Conservation (phyloP, 1,140 invertebrate genomes). For the Listronotus bonariensis region DNA sequence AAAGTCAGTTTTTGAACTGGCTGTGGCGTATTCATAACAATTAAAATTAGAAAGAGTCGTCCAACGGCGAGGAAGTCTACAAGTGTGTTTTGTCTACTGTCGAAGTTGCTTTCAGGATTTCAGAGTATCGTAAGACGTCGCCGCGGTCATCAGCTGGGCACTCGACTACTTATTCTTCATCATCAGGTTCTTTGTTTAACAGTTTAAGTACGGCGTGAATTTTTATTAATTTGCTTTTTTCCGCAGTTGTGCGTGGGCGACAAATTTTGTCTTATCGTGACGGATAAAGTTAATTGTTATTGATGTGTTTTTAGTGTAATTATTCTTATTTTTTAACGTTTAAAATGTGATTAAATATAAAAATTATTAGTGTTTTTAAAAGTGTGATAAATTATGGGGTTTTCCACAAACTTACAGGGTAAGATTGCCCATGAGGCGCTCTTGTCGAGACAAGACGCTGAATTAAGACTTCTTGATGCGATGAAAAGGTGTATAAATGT, state of each 20-base stretch:
- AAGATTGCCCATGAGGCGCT: slow-evolving; percentile 83
- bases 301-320: background rate
- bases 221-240: background rate
- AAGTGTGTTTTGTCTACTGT: slow-evolving; percentile 6
- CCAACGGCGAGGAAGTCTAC: slow-evolving; percentile 13
- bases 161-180: slow-evolving; percentile 23
- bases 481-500: slow-evolving; percentile 83
- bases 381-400: slow-evolving; percentile 69
- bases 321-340: background rate
- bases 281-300: background rate
- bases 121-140: slow-evolving; percentile 20
- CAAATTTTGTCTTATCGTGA: background rate
- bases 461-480: slow-evolving; percentile 85
- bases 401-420: slow-evolving; percentile 81
- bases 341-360: slow-evolving; percentile 17
- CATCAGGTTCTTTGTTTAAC: slow-evolving; percentile 23
- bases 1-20: slow-evolving; percentile 17
- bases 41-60: slow-evolving; percentile 35
- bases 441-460: slow-evolving; percentile 84
- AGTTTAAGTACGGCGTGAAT: slow-evolving; percentile 5
- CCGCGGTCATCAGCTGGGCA: slow-evolving; percentile 21
- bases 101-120: slow-evolving; percentile 21
- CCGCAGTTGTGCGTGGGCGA: slow-evolving; percentile 3
- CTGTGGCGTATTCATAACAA: slow-evolving; percentile 22
- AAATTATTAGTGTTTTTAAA: slow-evolving; percentile 3